Evolutionary conservation across 2,113 vertebrate species (phyloP).

Genomic region (Furnarius figulus): DNA sequence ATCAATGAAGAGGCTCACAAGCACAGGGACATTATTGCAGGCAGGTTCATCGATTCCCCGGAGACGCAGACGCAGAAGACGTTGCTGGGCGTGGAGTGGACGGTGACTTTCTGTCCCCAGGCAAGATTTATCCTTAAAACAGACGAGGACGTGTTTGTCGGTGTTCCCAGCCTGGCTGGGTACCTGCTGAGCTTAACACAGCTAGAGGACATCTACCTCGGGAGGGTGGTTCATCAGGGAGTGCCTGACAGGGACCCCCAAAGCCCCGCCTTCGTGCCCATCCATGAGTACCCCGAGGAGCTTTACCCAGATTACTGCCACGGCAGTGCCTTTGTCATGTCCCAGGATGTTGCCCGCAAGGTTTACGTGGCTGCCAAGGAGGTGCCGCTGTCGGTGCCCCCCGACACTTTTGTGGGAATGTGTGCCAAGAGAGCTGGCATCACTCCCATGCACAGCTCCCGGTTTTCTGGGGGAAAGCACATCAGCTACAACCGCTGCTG

Average conservation of each 20-base stretch:
- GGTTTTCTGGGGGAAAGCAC: slow-evolving; percentile 85
- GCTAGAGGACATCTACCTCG: slow-evolving; percentile 84
- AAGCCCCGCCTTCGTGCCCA: slow-evolving; percentile 75
- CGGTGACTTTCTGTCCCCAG: slow-evolving; percentile 82
- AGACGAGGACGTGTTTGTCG: slow-evolving; percentile 82
- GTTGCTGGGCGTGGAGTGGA: slow-evolving; percentile 81
- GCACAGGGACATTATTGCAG: slow-evolving; percentile 84
- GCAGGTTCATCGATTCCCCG: slow-evolving; percentile 70
- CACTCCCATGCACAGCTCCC: slow-evolving; percentile 83
- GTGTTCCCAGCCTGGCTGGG: slow-evolving; percentile 75
- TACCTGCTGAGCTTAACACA: slow-evolving; percentile 83
- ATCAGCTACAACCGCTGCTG: slow-evolving; percentile 90
- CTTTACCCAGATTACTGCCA: slow-evolving; percentile 88
- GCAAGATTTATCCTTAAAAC: slow-evolving; percentile 84
- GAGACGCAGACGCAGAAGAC: slow-evolving; percentile 75
- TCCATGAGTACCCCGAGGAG: slow-evolving; percentile 72
- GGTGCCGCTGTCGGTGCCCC: slow-evolving; percentile 54
- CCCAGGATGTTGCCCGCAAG: slow-evolving; percentile 87
- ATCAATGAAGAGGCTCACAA: slow-evolving; percentile 73
- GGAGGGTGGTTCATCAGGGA: slow-evolving; percentile 81
- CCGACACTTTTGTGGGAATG: slow-evolving; percentile 84
- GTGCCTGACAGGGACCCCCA: slow-evolving; percentile 77
- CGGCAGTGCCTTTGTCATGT: slow-evolving; percentile 79
- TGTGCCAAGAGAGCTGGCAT: slow-evolving; percentile 84
- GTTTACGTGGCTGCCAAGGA: slow-evolving; percentile 78